phyloP scores from a whole-genome alignment of 2,888 invertebrate genomes.

The Limnephilus auricula region DNA sequence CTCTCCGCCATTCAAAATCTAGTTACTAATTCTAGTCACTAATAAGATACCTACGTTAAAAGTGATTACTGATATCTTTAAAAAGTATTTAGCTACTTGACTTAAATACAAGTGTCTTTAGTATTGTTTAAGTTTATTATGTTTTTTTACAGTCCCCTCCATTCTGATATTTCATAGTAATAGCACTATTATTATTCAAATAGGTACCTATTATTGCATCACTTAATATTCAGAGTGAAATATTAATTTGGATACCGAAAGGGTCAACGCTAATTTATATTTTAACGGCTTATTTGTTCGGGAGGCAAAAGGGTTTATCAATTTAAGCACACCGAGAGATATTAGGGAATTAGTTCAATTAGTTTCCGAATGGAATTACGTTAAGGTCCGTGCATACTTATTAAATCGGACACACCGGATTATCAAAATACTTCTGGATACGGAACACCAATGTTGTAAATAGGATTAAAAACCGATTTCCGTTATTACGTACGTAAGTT shows the following conservation, averaged over 20 bases:
- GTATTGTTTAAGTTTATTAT: too few relatives aligned
- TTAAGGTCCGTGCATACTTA: background rate
- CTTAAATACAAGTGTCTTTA: too few relatives aligned
- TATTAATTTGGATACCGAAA: background rate
- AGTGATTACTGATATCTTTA: too few relatives aligned
- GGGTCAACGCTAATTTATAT: conserved; percentile 3
- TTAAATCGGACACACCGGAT: background rate
- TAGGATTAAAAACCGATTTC: background rate
- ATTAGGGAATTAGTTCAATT: conserved; percentile 11
- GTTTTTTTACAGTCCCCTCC: too few relatives aligned
- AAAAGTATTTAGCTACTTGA: too few relatives aligned
- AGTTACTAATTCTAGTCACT: too few relatives aligned
- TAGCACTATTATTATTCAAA: background rate
- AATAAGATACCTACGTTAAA: too few relatives aligned
- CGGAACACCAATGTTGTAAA: background rate
- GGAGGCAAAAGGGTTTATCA: conserved; percentile 4
- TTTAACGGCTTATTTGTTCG: conserved; percentile 27
- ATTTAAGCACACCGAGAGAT: conserved; percentile 18
- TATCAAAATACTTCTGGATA: background rate
- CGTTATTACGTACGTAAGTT: background rate
- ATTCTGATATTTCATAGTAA: too few relatives aligned
- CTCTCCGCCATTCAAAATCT: too few relatives aligned
- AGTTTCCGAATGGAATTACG: background rate
- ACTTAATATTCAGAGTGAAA: background rate
- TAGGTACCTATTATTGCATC: background rate